Evolutionary conservation across 2,797 vertebrate species (phyloP), one percentile per base, ranked within the genome.

Genomic region (Carapus acus): DNA sequence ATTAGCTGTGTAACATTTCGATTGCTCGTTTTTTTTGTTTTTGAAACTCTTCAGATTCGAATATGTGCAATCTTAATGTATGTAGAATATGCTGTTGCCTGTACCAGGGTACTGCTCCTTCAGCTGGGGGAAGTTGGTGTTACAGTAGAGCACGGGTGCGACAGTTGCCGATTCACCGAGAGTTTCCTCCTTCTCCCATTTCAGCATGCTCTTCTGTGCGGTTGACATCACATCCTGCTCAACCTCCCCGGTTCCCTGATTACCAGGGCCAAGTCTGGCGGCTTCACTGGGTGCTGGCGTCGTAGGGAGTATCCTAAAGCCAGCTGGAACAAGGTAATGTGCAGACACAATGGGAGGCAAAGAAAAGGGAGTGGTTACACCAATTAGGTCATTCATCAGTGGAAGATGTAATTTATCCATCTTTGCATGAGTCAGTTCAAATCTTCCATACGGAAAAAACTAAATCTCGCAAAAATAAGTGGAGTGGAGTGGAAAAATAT

Each of bases 101-200:
- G 67, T 43, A 92, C 92, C 92, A 38, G 91, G 94, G 49, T 93
- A 92, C 68, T 98, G 93, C 49, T 94, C 92, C 62, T 78, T 93
- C 54, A 99, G 86, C 21, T 85, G 89, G 53, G 94, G 95, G 72
- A 92, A 97, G 74, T 96, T 97, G 46, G 95, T 88, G 48, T 99
- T 98, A 9, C 93, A 94, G 74, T 98, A 99, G 9, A 99, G 93
- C 29, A 99, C 96, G 0, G 96, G 96, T 0, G 96, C 94, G 0
- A 98, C 95, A 0, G 94, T 98, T 2, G 96, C 96, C 90, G 89
- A 87, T 58, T 97, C 93, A 12, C 93, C 96, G 50, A 99, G 89
- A 3, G 86, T 85, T 76, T 98, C 95, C 49, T 99, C 96, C 33
- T 96, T 98, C 79, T 99, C 96, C 96, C 96, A 99, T 74, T 99